Percentiles rank a stretch among this genome's conserved stretches.
Evolutionary conservation across 2,888 invertebrate species (phyloP).

Genomic region (Xylota segnis): DNA sequence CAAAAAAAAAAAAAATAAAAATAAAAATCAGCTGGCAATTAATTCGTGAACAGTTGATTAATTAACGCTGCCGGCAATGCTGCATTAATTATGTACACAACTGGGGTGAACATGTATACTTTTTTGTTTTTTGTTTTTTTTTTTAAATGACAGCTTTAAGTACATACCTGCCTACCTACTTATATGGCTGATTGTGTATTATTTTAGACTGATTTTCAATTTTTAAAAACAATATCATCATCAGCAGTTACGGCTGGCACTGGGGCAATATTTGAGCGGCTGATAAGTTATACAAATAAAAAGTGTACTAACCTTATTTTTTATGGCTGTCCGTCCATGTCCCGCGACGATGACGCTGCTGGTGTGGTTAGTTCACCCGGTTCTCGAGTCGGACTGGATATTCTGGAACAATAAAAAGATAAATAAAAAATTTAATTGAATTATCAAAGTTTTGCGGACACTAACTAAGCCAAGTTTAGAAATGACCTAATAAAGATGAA

Average conservation of each 20-base stretch:
- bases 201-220: background rate
- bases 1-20: conserved; percentile 17
- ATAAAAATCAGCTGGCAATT: conserved; percentile 33
- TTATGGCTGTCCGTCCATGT: conserved; percentile 45
- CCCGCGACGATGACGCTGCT: conserved; percentile 17
- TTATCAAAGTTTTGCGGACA: conserved; percentile 1
- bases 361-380: conserved; percentile 28
- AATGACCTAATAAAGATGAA: conserved; percentile 2
- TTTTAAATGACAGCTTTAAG: background rate
- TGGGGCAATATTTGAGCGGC: background rate
- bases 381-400: conserved; percentile 35
- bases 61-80: conserved; percentile 43
- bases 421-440: conserved; percentile 19
- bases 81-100: conserved; percentile 56
- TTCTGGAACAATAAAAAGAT: conserved; percentile 41
- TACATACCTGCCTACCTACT: too few relatives aligned
- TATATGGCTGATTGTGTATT: background rate
- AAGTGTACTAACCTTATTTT: conserved; percentile 45
- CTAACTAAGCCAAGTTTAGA: conserved; percentile 2
- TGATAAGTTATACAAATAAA: conserved; percentile 18
- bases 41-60: conserved; percentile 61
- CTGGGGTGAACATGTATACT: background rate
- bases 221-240: conserved; percentile 28
- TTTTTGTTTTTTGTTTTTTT: background rate
- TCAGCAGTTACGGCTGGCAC: conserved; percentile 5